A percentile compares a stretch with the other conserved stretches of the same genome.
Conservation (phyloP, 2,113 vertebrate species). For the Perca schrenkii region DNA sequence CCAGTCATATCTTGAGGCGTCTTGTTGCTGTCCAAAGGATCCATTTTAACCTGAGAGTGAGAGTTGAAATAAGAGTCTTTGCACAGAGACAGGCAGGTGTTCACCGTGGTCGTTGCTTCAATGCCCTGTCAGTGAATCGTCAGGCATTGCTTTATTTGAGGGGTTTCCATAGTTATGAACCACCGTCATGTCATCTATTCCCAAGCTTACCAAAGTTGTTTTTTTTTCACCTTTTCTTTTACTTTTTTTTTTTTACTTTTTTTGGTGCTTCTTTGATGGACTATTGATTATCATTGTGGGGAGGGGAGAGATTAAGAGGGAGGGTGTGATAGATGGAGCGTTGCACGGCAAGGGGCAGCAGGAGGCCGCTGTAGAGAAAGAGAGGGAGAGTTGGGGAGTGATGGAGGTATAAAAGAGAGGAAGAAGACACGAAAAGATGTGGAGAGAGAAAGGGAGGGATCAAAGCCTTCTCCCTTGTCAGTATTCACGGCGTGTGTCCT, state of each 20-base stretch:
- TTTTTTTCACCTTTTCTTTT: background rate
- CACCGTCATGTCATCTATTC: background rate
- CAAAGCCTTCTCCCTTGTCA: conserved; percentile 63
- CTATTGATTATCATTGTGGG: conserved; percentile 1
- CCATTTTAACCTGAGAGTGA: background rate
- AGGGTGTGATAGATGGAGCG: conserved; percentile 5
- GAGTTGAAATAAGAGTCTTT: background rate
- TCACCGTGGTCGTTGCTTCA: background rate
- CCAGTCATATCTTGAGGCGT: background rate
- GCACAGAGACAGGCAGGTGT: background rate
- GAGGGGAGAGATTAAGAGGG: background rate
- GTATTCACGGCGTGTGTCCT: conserved; percentile 58
- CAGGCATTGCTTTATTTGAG: conserved; percentile 11
- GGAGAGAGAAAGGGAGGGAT: conserved; percentile 23
- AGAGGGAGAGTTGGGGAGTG: conserved; percentile 4
- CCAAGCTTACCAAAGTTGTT: conserved; percentile 1
- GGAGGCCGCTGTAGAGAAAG: conserved; percentile 16
- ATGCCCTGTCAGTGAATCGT: background rate
- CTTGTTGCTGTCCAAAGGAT: conserved; percentile 1
- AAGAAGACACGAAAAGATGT: conserved; percentile 35
- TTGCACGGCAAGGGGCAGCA: conserved; percentile 3
- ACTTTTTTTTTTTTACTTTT: background rate
- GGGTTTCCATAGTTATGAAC: background rate
- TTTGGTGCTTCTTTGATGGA: conserved; percentile 5
- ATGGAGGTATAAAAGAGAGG: background rate